phyloP scores from a whole-genome alignment of 2,113 vertebrate species.

The Tenrec ecaudatus region DNA sequence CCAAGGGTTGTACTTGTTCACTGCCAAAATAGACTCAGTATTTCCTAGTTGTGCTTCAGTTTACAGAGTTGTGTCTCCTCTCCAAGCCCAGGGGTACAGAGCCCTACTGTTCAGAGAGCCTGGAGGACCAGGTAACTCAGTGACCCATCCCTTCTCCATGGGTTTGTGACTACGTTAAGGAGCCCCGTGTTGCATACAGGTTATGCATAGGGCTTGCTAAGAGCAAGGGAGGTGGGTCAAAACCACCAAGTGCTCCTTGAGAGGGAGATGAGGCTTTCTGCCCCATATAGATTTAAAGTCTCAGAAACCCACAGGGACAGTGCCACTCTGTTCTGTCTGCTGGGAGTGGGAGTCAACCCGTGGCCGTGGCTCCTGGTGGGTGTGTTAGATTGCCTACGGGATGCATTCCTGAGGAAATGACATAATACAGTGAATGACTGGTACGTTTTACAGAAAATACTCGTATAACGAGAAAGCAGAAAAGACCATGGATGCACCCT shows the following conservation, averaged over 20 bases:
- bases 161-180: background rate
- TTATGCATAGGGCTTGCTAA: no score
- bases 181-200: no score
- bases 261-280: no score
- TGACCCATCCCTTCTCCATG: background rate
- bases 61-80: background rate
- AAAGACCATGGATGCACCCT: background rate
- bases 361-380: no score
- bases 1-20: constrained; percentile 21
- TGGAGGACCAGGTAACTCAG: background rate
- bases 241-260: no score
- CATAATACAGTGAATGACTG: constrained; percentile 27
- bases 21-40: background rate
- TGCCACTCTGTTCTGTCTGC: no score
- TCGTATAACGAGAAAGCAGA: background rate
- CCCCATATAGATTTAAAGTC: no score
- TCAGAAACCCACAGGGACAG: no score
- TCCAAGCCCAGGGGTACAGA: background rate
- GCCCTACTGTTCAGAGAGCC: background rate
- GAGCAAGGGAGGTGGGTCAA: no score
- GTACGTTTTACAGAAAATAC: constrained; percentile 46
- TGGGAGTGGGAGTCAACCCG: no score
- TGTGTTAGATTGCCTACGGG: no score
- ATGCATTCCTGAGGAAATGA: background rate
- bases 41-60: background rate